phyloP scores from a whole-genome alignment of 2,797 vertebrate genomes.

The Poecilia wingei region DNA sequence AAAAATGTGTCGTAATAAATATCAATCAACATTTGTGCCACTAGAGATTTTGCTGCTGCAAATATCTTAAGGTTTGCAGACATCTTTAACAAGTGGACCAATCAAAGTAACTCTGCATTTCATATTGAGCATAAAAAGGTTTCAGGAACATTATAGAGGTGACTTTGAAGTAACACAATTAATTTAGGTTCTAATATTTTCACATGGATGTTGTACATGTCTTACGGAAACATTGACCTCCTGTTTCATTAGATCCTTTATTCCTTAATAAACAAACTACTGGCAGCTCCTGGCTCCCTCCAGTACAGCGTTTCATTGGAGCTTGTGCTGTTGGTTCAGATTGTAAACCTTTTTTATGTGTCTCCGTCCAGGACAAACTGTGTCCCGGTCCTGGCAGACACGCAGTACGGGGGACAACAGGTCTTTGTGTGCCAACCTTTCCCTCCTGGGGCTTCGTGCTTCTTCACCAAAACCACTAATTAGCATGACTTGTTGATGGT shows the following conservation, averaged over 20 bases:
- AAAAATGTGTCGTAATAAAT: background rate
- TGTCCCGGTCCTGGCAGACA: constrained; percentile 1
- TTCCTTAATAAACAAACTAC: background rate
- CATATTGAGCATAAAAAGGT: background rate
- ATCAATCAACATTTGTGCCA: background rate
- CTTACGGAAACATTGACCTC: background rate
- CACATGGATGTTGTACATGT: background rate
- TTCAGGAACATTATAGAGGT: no score
- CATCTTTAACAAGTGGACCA: background rate
- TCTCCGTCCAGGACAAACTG: background rate
- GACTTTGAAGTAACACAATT: background rate
- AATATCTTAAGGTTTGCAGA: background rate
- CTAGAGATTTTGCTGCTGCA: background rate
- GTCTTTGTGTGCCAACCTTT: constrained; percentile 31
- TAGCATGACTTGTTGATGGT: constrained; percentile 43
- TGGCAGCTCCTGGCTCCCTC: background rate
- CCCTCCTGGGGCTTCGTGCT: constrained; percentile 32
- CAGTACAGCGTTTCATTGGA: background rate
- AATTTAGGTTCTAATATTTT: background rate
- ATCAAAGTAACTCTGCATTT: background rate
- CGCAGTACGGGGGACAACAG: constrained; percentile 29
- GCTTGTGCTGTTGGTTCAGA: background rate
- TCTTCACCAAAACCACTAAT: constrained; percentile 49
- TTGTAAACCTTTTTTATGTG: background rate
- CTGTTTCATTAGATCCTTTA: background rate